These are phyloP conservation scores for Chrysocyon brachyurus DNA, from an alignment of 2,797 vertebrate genomes.

Conservation along the genomic window DNA sequence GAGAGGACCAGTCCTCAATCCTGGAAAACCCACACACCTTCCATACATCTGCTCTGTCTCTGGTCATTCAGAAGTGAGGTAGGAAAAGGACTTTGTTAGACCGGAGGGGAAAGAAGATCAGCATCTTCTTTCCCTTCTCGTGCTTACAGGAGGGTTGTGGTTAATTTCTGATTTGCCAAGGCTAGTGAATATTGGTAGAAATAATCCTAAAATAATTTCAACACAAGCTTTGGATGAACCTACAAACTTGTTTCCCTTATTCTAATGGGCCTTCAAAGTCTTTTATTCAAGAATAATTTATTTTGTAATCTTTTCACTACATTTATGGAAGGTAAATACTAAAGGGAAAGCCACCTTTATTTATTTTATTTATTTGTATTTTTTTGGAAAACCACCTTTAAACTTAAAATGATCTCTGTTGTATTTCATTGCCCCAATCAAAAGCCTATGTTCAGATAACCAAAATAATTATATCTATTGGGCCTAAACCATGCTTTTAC, in stretches of 20 bases:
- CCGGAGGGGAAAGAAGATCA: neutral
- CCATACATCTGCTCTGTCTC: neutral
- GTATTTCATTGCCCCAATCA: neutral
- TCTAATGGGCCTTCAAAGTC: slow-evolving; percentile 36
- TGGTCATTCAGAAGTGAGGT: neutral
- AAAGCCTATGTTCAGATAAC: neutral
- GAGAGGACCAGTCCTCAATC: neutral
- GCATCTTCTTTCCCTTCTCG: neutral
- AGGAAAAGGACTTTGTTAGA: neutral
- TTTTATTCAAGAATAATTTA: neutral
- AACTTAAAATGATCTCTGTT: slow-evolving; percentile 32
- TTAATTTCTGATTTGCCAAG: slow-evolving; percentile 17
- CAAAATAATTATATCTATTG: neutral
- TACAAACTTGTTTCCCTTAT: slow-evolving; percentile 14
- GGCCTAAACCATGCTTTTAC: neutral
- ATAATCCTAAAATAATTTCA: slow-evolving; percentile 49
- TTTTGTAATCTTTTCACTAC: neutral
- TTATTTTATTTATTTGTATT: too few relatives aligned
- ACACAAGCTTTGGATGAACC: neutral
- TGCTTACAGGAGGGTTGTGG: neutral
- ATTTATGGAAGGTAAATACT: neutral
- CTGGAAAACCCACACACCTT: neutral
- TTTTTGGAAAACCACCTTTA: neutral
- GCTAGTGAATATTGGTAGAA: neutral
- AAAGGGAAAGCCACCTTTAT: neutral